These are phyloP conservation scores for Diploscapter pachys DNA, from an alignment of 1,140 invertebrate genomes.

Conservation along the genomic window DNA sequence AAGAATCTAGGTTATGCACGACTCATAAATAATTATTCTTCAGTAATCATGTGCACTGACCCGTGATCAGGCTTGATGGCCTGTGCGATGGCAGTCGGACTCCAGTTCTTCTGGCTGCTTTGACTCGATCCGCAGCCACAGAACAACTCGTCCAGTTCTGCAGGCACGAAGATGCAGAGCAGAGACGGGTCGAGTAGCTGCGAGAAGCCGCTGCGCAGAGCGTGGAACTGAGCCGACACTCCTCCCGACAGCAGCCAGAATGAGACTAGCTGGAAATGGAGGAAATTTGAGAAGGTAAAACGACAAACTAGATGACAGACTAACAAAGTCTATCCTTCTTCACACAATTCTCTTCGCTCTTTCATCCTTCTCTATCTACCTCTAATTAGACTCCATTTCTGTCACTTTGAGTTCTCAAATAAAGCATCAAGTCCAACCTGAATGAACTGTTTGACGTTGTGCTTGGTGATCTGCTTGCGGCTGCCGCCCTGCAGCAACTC, in stretches of 20 bases:
- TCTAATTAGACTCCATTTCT: too few relatives aligned
- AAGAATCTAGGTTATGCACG: too few relatives aligned
- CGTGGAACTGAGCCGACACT: slow-evolving; percentile 89
- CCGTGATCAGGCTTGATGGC: slow-evolving; percentile 51
- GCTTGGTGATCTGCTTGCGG: slow-evolving; percentile 80
- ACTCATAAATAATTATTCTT: background rate
- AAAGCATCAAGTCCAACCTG: slow-evolving; percentile 64
- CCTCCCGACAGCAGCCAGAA: slow-evolving; percentile 88
- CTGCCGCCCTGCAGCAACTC: slow-evolving; percentile 88
- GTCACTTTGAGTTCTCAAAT: too few relatives aligned
- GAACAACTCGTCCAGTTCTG: slow-evolving; percentile 93
- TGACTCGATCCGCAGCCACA: slow-evolving; percentile 71
- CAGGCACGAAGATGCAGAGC: slow-evolving; percentile 87
- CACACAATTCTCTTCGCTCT: too few relatives aligned
- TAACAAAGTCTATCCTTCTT: too few relatives aligned
- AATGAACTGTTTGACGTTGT: slow-evolving; percentile 92
- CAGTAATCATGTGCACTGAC: background rate
- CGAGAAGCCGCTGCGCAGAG: slow-evolving; percentile 85
- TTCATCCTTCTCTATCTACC: too few relatives aligned
- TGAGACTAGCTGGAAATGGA: slow-evolving; percentile 68
- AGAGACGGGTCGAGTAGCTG: slow-evolving; percentile 86
- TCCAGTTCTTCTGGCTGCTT: slow-evolving; percentile 32
- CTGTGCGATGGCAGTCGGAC: slow-evolving; percentile 4
- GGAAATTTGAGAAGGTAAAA: background rate
- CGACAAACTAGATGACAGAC: background rate